Evolutionary conservation across 1,140 invertebrate species (phyloP).

Genomic region (Pseudobourletiella spinata): DNA sequence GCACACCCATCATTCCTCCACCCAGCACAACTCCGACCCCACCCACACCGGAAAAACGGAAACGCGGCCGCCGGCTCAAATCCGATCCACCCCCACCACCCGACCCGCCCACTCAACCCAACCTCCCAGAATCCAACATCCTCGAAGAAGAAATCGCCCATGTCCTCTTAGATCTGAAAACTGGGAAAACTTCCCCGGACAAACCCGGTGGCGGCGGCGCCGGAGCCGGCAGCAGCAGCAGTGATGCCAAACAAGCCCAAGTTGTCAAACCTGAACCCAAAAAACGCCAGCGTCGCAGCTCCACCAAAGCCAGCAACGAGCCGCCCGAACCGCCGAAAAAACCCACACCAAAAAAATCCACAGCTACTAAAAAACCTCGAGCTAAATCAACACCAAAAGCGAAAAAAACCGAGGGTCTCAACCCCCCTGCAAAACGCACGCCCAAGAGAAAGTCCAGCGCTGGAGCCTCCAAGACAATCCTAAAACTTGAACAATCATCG

Average conservation of each 20-base stretch:
- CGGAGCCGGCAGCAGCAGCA: neutral
- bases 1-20: neutral
- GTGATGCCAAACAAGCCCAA: neutral
- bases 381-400: neutral
- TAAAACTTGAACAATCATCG: neutral
- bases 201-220: neutral
- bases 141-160: slow-evolving; percentile 16
- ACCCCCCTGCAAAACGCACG: neutral
- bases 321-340: neutral
- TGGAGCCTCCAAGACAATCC: neutral
- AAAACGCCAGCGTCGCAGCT: neutral
- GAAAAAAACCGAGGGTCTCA: neutral
- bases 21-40: neutral
- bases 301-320: neutral
- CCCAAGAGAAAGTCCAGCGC: neutral
- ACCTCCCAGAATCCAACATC: neutral
- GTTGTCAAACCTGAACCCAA: too few relatives aligned
- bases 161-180: slow-evolving; percentile 13
- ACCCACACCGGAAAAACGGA: slow-evolving; percentile 1
- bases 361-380: neutral
- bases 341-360: neutral
- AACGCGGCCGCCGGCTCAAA: neutral
- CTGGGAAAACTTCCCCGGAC: slow-evolving; percentile 9
- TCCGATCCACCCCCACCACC: neutral
- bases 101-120: neutral